Base-by-base conservation (phyloP, 2,113 vertebrate genomes). In the Urocitellus parryii region DNA sequence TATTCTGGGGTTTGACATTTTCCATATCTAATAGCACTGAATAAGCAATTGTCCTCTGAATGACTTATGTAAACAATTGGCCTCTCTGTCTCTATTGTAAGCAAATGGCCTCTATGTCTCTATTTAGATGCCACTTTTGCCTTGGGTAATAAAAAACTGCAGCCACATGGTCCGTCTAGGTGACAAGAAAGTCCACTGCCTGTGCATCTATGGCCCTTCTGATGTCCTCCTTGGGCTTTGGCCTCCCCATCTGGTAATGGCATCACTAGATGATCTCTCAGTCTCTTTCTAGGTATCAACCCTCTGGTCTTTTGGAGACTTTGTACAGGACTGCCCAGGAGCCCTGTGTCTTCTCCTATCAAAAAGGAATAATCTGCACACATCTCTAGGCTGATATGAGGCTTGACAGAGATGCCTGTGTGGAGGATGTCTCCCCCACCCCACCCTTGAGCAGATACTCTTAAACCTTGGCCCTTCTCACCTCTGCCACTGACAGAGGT, bases 281-380 rank as follows among this genome's bases (percentile, higher is more conserved):
- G 83, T 16, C 34, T 48, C 20, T n/a, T 13, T 13, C 17, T n/a
- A 10, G n/a, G 10, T 63, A 8, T 27, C 25, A 29, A 18, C 8
- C n/a, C 9, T 3, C 20, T 76, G 20, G 77, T 22, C 25, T 45
- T 58, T 20, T 68, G 24, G n/a, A 24, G 45, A 7, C 37, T 37
- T 8, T 20, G 2, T 8, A 1, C 14, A 8, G 29, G 29, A n/a
- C 58, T n/a, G 0, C 24, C 11, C 27, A 58, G 32, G 5, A 48
- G 58, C 18, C 1, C 48, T n/a, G 18, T 17, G 83, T 11, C 68
- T 56, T 67, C 29, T 1, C 16, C 56, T 77, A 2, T 16, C 39
- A 67, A 39, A 58, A 53, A 48, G 51, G 29, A 45, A 13, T 51
- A 22, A 7, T 24, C 6, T 5, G 3, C 4, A 25, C 12, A 7